phyloP scores from a whole-genome alignment of 1,140 invertebrate species.

The Formica selysi region DNA sequence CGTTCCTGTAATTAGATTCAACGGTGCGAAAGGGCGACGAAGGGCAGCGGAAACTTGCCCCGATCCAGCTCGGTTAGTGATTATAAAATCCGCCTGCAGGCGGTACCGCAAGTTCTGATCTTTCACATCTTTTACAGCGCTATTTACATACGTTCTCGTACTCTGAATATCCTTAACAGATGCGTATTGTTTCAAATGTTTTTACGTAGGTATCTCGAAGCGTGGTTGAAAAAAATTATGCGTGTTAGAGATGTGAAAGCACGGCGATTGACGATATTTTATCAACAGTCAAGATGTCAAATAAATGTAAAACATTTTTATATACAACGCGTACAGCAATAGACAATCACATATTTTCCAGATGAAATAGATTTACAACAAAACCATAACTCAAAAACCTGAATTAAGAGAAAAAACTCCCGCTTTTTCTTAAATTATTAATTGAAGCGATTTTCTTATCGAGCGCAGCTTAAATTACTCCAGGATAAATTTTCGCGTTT shows the following conservation, averaged over 20 bases:
- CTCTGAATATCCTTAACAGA: slow-evolving; percentile 8
- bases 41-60: slow-evolving; percentile 71
- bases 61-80: slow-evolving; percentile 70
- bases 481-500: slow-evolving; percentile 33
- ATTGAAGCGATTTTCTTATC: neutral
- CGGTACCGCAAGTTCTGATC: slow-evolving; percentile 55
- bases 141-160: slow-evolving; percentile 57
- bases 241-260: neutral
- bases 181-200: slow-evolving; percentile 18
- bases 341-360: neutral
- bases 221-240: neutral
- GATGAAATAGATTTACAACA: neutral
- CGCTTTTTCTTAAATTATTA: neutral
- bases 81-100: slow-evolving; percentile 70
- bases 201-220: neutral
- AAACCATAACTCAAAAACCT: neutral
- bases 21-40: slow-evolving; percentile 70
- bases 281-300: neutral
- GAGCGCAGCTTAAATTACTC: neutral
- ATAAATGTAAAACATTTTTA: slow-evolving; percentile 5
- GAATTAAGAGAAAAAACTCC: neutral
- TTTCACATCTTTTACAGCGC: slow-evolving; percentile 55
- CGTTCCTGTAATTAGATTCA: slow-evolving; percentile 78
- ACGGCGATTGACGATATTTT: neutral
- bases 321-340: neutral